Base-by-base conservation (phyloP, 2,888 invertebrate species). In the Muscina levida region DNA sequence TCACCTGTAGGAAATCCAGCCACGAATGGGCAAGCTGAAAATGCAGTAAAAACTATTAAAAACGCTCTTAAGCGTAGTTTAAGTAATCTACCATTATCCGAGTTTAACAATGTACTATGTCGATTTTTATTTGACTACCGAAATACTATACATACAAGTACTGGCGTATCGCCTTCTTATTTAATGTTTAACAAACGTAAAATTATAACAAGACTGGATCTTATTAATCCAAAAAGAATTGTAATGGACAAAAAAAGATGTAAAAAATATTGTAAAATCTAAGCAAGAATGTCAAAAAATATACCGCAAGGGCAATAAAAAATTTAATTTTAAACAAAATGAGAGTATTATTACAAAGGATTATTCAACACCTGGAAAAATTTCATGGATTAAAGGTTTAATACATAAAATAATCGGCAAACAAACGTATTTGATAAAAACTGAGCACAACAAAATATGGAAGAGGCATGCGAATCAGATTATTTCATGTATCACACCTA, bases 101-200 rank as follows among this genome's bases (percentile, higher is more conserved):
- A 74, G 22, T 82, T 82, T 19, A 73, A 82, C 13, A 76, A 10
- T 22, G 65, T 56, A 1, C 62, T 83, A 15, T 56, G 46, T 59
- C 19, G 78, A 26, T 83, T 83, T 76, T 65, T 83, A 53, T 72
- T 84, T 0, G 82, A 83, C 72, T 83, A 82, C 31, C 19, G 75
- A 57, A 82, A 82, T 37, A 67, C 79, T 0, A 6, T 22, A 13
- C 76, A 79, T 48, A 42, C 56, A 0, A 83, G 72, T 57, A 78
- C 57, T 8, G 77, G 77, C 8, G 79, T 82, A 42, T 77, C 80
- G 0, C 79, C 82, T 46, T 72, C 73, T 42, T 37, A 53, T 65
- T 68, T 84, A n/a, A 82, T 83, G 82, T 82, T 83, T 39, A 82
- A 75, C 31, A 31, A 31, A 31, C 3, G 31, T 5, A 5, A 5